Conservation (phyloP, 2,113 vertebrate species). For the Amphiprion percula region DNA sequence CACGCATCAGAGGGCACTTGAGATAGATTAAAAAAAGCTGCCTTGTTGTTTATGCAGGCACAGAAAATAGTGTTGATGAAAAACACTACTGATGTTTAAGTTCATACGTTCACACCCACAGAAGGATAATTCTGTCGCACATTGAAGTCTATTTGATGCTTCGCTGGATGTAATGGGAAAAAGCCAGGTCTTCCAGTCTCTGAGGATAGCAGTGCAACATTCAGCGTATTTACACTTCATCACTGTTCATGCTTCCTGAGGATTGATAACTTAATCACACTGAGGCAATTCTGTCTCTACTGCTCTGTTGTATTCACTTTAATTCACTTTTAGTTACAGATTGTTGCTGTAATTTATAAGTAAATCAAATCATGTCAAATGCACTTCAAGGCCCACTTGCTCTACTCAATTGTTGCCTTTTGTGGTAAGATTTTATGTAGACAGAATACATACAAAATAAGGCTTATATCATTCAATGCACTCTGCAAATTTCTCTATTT, state of each 20-base stretch:
- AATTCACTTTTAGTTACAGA: background rate
- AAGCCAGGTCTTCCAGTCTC: constrained; percentile 28
- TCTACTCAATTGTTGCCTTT: no score
- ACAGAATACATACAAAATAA: no score
- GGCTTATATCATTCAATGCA: no score
- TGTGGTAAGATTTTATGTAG: no score
- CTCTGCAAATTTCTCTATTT: background rate
- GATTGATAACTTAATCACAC: constrained; percentile 39
- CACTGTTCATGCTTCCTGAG: constrained; percentile 21
- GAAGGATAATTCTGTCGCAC: constrained; percentile 42
- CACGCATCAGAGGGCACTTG: constrained; percentile 55
- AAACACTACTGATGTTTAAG: constrained; percentile 47
- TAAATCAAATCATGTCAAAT: background rate
- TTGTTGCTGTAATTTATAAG: background rate
- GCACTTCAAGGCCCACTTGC: background rate
- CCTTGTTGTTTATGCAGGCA: constrained; percentile 50
- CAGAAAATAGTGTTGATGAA: constrained; percentile 53
- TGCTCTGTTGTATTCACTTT: background rate
- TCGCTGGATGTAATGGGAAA: constrained; percentile 52
- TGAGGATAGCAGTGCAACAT: constrained; percentile 34
- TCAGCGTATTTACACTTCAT: constrained; percentile 32
- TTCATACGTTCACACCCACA: constrained; percentile 39
- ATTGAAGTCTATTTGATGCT: constrained; percentile 68
- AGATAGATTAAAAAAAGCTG: constrained; percentile 53
- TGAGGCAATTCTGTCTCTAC: background rate